These are phyloP conservation scores for Melieria omissa DNA, from an alignment of 2,888 invertebrate genomes.

Conservation along the genomic window DNA sequence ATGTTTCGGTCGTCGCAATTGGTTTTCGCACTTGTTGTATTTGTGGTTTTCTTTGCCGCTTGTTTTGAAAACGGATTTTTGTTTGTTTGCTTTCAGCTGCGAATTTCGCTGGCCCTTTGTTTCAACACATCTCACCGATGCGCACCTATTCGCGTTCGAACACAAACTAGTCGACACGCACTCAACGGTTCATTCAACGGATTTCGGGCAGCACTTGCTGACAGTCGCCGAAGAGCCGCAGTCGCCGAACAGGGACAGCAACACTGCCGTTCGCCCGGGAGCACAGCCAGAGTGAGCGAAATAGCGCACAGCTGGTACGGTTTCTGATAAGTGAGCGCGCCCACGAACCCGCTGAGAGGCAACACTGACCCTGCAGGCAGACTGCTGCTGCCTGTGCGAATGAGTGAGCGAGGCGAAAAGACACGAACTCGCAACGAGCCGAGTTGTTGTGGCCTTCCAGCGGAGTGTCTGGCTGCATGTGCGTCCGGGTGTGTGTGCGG, in stretches of 20 bases:
- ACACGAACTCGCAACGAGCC: too few relatives aligned
- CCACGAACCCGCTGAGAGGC: too few relatives aligned
- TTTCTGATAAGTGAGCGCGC: too few relatives aligned
- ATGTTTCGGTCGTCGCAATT: slow-evolving; percentile 30
- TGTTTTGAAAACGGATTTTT: neutral
- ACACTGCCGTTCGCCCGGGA: neutral
- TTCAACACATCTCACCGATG: slow-evolving; percentile 51
- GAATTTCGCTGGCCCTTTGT: neutral
- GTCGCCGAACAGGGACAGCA: slow-evolving; percentile 1
- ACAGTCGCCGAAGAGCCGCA: neutral
- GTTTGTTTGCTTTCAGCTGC: slow-evolving; percentile 1
- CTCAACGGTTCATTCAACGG: slow-evolving; percentile 38
- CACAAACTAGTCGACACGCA: slow-evolving; percentile 61
- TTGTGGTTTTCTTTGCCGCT: neutral
- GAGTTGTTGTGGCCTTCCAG: too few relatives aligned
- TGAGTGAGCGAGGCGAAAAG: neutral
- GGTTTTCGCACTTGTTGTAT: neutral
- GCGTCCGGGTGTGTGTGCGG: too few relatives aligned
- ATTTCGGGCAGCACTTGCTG: slow-evolving; percentile 27
- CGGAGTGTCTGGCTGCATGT: too few relatives aligned
- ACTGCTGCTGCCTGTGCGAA: neutral
- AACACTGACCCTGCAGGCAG: neutral
- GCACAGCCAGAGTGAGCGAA: too few relatives aligned
- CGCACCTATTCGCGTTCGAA: slow-evolving; percentile 65
- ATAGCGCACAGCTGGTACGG: too few relatives aligned